Conservation (phyloP, 2,113 vertebrate species). For the Tragelaphus strepsiceros region DNA sequence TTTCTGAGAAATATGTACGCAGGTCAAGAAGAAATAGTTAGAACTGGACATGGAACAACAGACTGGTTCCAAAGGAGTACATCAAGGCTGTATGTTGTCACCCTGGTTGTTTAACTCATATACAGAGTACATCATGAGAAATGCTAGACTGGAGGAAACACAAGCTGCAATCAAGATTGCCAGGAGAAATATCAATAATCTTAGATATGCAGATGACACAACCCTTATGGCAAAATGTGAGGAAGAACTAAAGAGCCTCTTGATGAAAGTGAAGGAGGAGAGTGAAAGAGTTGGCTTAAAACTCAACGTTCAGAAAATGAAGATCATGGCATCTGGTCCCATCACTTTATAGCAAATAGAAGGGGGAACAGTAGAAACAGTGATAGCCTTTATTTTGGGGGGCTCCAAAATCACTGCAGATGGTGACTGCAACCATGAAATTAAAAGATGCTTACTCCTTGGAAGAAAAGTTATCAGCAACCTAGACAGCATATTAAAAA, state of each 20-base stretch:
- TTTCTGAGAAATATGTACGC: not conserved
- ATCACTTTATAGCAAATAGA: not conserved
- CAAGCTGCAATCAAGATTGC: not conserved
- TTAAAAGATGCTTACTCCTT: not conserved
- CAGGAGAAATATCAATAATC: accelerated
- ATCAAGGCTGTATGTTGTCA: not conserved
- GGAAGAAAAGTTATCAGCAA: not conserved
- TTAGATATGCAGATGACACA: not conserved
- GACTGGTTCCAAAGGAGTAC: not conserved
- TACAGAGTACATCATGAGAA: not conserved
- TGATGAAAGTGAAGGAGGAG: not conserved
- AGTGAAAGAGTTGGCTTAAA: not conserved
- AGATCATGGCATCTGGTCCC: not conserved
- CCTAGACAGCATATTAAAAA: not conserved
- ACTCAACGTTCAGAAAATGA: not conserved
- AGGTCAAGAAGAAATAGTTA: not conserved
- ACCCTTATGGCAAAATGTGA: not conserved
- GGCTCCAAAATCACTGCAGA: not conserved
- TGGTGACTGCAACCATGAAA: not conserved
- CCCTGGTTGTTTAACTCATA: not conserved
- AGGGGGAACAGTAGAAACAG: not conserved
- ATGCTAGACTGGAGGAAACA: not conserved
- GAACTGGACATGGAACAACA: not conserved
- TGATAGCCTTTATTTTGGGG: not conserved
- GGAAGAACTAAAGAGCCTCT: not conserved